Conservation (phyloP, 2,113 vertebrate species). For the Mixornis gularis region DNA sequence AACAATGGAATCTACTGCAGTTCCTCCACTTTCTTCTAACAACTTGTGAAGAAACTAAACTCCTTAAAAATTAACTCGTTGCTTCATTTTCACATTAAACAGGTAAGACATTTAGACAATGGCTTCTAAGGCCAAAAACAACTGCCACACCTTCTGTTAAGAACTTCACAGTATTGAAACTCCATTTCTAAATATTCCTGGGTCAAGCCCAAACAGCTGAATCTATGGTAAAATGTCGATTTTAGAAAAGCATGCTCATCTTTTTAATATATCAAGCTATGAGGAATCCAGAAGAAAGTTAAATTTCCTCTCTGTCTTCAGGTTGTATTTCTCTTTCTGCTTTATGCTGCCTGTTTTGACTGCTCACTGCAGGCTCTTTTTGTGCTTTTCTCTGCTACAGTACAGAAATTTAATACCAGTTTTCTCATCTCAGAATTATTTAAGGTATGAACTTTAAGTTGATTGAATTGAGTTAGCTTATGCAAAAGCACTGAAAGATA, state of each 20-base stretch:
- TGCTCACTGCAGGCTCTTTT: background rate
- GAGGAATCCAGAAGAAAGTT: background rate
- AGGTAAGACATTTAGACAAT: background rate
- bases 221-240: background rate
- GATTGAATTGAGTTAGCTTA: background rate
- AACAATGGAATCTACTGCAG: background rate
- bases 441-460: background rate
- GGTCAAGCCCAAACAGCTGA: background rate
- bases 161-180: background rate
- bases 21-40: background rate
- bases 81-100: background rate
- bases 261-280: background rate
- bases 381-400: background rate
- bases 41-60: background rate
- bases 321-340: background rate
- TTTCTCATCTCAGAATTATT: constrained; percentile 6
- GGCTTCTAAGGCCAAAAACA: background rate
- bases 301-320: background rate
- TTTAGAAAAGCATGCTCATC: background rate
- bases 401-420: background rate
- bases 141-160: background rate
- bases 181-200: background rate
- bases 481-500: background rate
- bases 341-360: background rate
- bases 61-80: background rate